Conservation (phyloP, 1,140 invertebrate species). For the Steinernema feltiae region DNA sequence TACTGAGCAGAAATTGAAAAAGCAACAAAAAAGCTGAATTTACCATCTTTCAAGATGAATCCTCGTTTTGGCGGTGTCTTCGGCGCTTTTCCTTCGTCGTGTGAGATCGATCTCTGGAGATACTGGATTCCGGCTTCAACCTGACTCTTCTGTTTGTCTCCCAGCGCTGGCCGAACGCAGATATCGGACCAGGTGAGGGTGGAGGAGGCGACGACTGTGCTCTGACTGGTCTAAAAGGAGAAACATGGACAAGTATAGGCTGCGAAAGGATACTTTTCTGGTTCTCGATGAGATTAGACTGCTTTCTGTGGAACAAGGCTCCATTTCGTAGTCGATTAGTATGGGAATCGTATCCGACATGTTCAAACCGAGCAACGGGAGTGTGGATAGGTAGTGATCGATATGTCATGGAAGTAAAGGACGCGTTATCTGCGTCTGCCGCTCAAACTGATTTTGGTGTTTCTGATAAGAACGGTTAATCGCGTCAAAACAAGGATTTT, state of each 20-base stretch:
- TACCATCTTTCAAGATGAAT: neutral
- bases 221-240: neutral
- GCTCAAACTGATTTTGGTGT: neutral
- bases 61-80: neutral
- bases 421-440: neutral
- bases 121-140: neutral
- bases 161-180: neutral
- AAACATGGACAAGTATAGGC: neutral
- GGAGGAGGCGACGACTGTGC: neutral
- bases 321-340: neutral
- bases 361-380: neutral
- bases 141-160: neutral
- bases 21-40: neutral
- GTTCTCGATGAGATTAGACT: neutral
- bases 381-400: neutral
- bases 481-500: neutral
- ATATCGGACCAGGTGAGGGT: neutral
- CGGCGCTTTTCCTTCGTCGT: neutral
- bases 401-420: neutral
- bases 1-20: constrained; percentile 64
- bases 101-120: constrained; percentile 3
- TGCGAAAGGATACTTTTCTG: neutral
- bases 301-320: neutral
- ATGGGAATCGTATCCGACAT: neutral
- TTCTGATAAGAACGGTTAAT: neutral